A percentile compares a stretch with the other conserved stretches of the same genome.
phyloP scores from a whole-genome alignment of 2,797 vertebrate species.

The Sparidentex hasta region DNA sequence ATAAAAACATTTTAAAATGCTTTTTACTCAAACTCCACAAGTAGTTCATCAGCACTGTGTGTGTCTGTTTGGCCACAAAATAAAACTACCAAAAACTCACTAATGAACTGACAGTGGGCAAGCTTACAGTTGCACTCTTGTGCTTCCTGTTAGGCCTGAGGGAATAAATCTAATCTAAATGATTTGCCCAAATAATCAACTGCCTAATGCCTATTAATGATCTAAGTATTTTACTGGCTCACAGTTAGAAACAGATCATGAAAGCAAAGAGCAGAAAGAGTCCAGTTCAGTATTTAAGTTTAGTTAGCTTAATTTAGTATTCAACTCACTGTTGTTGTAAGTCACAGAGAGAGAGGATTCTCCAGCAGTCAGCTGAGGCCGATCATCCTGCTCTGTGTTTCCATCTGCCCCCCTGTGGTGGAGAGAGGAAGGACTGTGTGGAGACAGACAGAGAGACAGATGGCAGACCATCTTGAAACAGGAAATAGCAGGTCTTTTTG shows the following conservation, averaged over 20 bases:
- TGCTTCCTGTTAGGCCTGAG: neutral
- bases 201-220: neutral
- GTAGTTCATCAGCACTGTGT: neutral
- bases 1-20: neutral
- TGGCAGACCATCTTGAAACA: neutral
- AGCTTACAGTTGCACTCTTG: neutral
- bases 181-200: neutral
- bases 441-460: constrained; percentile 9
- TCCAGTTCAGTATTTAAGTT: neutral
- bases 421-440: constrained; percentile 66
- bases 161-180: neutral
- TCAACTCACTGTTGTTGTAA: constrained; percentile 68
- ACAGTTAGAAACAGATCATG: neutral
- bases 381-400: constrained; percentile 30
- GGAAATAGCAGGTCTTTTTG: neutral
- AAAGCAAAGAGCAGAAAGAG: neutral
- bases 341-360: constrained; percentile 36
- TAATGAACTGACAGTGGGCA: no score
- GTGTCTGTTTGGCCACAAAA: no score
- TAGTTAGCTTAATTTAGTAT: neutral
- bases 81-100: neutral
- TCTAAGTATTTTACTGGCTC: neutral
- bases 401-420: constrained; percentile 59
- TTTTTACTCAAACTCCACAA: neutral
- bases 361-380: constrained; percentile 10